A percentile compares a stretch with the other conserved stretches of the same genome.
These are phyloP conservation scores for Plebejus anna DNA, from an alignment of 2,888 invertebrate species.

Conservation along the genomic window DNA sequence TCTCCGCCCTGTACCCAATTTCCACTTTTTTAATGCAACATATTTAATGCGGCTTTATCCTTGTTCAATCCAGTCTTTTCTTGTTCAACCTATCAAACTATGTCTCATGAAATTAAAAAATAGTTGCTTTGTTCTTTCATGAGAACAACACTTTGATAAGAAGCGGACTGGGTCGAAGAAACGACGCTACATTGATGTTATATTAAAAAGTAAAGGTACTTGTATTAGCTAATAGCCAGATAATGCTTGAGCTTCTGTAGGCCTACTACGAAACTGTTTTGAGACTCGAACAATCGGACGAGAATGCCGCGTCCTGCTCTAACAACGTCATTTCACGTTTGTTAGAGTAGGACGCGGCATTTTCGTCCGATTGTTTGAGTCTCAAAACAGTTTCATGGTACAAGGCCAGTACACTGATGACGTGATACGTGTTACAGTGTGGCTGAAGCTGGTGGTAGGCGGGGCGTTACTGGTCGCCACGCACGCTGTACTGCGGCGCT, in stretches of 20 bases:
- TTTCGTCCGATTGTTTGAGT: too few species aligned
- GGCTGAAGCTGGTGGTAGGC: constrained; percentile 92
- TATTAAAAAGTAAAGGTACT: background rate
- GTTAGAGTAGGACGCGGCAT: too few species aligned
- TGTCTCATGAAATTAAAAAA: too few species aligned
- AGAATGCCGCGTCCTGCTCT: too few species aligned
- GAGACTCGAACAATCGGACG: too few species aligned
- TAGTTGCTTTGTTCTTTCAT: too few species aligned
- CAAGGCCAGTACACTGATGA: constrained; percentile 2
- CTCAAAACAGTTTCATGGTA: too few species aligned
- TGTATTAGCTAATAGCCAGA: background rate
- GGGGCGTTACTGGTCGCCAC: constrained; percentile 91
- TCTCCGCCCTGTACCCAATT: background rate
- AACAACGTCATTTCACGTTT: too few species aligned
- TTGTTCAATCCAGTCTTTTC: background rate
- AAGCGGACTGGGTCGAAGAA: background rate
- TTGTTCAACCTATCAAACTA: background rate
- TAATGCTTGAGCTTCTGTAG: too few species aligned
- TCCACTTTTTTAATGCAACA: background rate
- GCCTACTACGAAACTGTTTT: too few species aligned
- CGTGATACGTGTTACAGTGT: constrained; percentile 86
- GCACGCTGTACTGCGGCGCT: constrained; percentile 89
- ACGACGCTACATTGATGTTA: background rate
- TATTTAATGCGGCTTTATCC: background rate
- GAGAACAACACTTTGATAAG: background rate